Evolutionary conservation across 2,888 invertebrate species (phyloP), one percentile per base, ranked within the genome.

Genomic region (Lasioglossum marginatum): DNA sequence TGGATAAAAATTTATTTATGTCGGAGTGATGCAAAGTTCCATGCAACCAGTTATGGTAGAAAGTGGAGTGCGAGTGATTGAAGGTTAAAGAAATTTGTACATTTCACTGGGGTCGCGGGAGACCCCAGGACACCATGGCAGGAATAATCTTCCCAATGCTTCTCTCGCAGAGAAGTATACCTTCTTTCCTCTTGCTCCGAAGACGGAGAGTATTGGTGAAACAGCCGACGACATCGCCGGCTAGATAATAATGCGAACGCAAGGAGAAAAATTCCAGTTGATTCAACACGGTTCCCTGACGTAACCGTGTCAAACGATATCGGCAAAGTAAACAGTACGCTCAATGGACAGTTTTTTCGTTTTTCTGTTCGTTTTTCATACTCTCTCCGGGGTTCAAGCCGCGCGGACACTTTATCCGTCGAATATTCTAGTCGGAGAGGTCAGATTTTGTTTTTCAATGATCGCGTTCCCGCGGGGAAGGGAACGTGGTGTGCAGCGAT

Each of bases 221-320:
- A 16, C 63, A 63, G 16, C 14, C 31, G 57, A 10, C 66, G 2
- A 12, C 4, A 12, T 8, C 8, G 19, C 0, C 37, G 45, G 70
- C 70, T 71, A 83, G 77, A 71, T 70, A 63, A 68, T 31, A 43
- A 72, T 19, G 12, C 10, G 23, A 43, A 31, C 40, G 60, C n/a
- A 14, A 45, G 37, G 14, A 37, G 52, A 74, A 68, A 48, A 45
- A 63, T 70, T 70, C 68, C 79, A 81, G 83, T 72, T 48, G 77
- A 86, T 78, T 82, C 83, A 85, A 74, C 81, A 77, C 63, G 63
- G 87, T 77, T 66, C 78, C 23, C 43, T 71, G 63, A 80, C 71
- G 76, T 48, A 75, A 88, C 70, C 68, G 40, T 14, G 73, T 78
- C 66, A 72, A 74, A 85, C 66, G 79, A 83, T 85, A 19, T 31